Conservation (phyloP, 2,797 vertebrate species). For the Anguilla marmorata region DNA sequence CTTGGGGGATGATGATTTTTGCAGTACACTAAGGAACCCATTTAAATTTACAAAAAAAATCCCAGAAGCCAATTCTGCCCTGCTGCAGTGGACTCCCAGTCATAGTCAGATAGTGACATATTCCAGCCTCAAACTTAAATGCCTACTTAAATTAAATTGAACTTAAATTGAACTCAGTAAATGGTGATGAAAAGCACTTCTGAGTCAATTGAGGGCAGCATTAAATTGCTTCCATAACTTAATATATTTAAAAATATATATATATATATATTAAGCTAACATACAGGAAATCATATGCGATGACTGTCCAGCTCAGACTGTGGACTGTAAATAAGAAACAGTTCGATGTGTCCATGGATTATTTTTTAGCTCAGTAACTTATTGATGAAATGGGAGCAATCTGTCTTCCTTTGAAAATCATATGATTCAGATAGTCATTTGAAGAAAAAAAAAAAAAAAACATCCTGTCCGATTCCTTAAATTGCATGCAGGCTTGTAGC, state of each 20-base stretch:
- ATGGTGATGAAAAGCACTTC: too few relatives aligned
- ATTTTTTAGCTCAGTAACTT: background rate
- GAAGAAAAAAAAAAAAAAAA: background rate
- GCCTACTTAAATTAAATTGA: too few relatives aligned
- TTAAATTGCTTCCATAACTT: too few relatives aligned
- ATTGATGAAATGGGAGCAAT: background rate
- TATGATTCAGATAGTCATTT: background rate
- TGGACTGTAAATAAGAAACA: background rate
- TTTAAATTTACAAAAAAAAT: background rate
- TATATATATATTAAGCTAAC: too few relatives aligned
- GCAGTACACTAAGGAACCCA: background rate
- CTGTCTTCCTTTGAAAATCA: background rate
- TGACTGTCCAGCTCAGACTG: background rate
- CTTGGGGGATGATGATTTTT: background rate
- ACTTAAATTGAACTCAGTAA: too few relatives aligned
- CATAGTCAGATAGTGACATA: background rate
- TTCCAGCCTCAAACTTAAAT: background rate
- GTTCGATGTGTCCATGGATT: background rate
- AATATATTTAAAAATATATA: too few relatives aligned
- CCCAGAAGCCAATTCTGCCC: background rate
- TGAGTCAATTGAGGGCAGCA: too few relatives aligned
- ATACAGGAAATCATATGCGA: background rate
- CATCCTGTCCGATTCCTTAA: background rate
- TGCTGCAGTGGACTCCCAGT: background rate
- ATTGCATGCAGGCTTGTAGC: background rate